A percentile compares a stretch with the other conserved stretches of the same genome.
Evolutionary conservation across 2,113 vertebrate genomes (phyloP).

Genomic region (Ranitomeya imitator): DNA sequence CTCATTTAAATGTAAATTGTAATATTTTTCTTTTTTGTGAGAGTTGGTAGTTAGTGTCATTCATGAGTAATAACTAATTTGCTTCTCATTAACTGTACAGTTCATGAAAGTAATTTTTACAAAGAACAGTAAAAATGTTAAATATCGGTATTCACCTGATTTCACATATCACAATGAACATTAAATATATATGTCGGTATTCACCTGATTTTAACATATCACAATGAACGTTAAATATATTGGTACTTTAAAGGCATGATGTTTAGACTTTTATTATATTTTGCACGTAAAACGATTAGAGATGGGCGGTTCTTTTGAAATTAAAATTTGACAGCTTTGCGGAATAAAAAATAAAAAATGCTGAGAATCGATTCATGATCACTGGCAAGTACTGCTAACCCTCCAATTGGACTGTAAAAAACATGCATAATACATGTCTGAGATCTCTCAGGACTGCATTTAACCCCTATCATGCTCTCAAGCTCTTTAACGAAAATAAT

Average conservation of each 20-base stretch:
- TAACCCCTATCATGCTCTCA: no score
- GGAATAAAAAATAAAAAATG: not conserved
- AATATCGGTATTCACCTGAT: slow-evolving; percentile 64
- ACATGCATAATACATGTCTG: no score
- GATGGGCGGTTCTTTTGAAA: not conserved
- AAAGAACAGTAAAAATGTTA: slow-evolving; percentile 63
- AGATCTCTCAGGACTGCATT: no score
- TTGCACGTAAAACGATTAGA: not conserved
- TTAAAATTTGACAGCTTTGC: not conserved
- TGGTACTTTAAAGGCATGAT: slow-evolving; percentile 1
- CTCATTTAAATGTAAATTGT: slow-evolving; percentile 87
- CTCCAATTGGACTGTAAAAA: no score
- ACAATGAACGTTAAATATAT: slow-evolving; percentile 9
- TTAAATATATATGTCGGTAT: slow-evolving; percentile 60
- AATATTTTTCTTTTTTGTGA: slow-evolving; percentile 78
- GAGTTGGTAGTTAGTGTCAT: slow-evolving; percentile 78
- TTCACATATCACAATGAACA: slow-evolving; percentile 11
- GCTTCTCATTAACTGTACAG: slow-evolving; percentile 72
- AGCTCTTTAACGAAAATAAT: no score
- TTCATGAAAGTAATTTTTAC: slow-evolving; percentile 71
- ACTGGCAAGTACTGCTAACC: no score
- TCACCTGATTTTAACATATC: slow-evolving; percentile 53
- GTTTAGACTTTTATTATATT: not conserved
- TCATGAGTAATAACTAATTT: slow-evolving; percentile 81
- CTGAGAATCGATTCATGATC: not conserved